Evolutionary conservation across 2,888 invertebrate genomes (phyloP).

Genomic region (Luffia ferchaultella): DNA sequence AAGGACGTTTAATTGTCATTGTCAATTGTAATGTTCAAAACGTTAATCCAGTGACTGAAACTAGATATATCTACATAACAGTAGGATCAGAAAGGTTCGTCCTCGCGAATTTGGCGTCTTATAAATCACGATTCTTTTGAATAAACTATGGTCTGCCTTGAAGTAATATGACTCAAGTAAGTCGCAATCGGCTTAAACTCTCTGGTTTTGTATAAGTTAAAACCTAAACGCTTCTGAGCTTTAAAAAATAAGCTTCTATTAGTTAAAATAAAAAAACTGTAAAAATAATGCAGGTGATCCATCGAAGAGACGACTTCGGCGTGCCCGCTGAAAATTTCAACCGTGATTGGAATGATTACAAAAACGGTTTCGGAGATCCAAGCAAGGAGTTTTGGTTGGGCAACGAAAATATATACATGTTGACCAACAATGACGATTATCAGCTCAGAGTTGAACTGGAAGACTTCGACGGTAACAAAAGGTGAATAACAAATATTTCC

Average conservation of each 20-base stretch:
- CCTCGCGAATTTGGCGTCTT: not conserved
- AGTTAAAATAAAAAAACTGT: too few species aligned
- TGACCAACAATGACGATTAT: constrained; percentile 92
- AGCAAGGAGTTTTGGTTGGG: constrained; percentile 92
- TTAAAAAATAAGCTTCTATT: too few species aligned
- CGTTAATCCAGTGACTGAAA: too few species aligned
- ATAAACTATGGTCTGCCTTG: not conserved
- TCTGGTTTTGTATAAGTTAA: too few species aligned
- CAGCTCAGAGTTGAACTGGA: constrained; percentile 87
- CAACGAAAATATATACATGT: constrained; percentile 92
- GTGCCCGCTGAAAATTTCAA: constrained; percentile 91
- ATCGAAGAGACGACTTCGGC: constrained; percentile 87
- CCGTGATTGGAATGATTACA: constrained; percentile 91
- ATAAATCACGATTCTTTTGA: not conserved
- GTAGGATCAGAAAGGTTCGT: not conserved
- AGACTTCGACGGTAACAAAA: constrained; percentile 92
- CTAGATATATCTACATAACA: too few species aligned
- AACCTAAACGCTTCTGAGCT: too few species aligned
- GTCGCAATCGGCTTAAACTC: too few species aligned
- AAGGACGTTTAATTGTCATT: too few species aligned
- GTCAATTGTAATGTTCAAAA: too few species aligned
- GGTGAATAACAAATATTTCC: constrained; percentile 49
- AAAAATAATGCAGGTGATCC: constrained; percentile 94
- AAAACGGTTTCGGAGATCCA: constrained; percentile 92
- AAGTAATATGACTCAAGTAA: not conserved